phyloP scores from a whole-genome alignment of 2,113 vertebrate genomes.

The Eira barbara region DNA sequence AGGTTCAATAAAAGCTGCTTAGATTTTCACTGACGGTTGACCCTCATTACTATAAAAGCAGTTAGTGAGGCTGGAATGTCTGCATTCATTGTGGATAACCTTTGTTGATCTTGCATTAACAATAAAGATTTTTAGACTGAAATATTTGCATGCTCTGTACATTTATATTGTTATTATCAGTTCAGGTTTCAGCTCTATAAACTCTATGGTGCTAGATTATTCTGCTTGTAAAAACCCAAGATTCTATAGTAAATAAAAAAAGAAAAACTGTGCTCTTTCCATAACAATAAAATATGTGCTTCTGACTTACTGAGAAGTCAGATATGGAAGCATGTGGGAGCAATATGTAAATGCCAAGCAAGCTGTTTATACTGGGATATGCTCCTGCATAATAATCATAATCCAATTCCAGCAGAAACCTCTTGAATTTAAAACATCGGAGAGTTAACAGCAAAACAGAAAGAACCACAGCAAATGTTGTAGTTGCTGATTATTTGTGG shows the following conservation, averaged over 20 bases:
- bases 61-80: slow-evolving; percentile 18
- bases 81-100: neutral
- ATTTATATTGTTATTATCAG: neutral
- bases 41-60: neutral
- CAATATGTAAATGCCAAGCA: slow-evolving; percentile 58
- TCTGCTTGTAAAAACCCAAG: slow-evolving; percentile 47
- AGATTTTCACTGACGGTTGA: neutral
- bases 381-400: slow-evolving; percentile 71
- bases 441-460: slow-evolving; percentile 9
- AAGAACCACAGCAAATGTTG: neutral
- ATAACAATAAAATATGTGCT: slow-evolving; percentile 60
- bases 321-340: slow-evolving; percentile 40
- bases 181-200: neutral
- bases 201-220: neutral
- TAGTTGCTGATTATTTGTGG: slow-evolving; percentile 17
- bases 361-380: slow-evolving; percentile 62
- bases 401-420: slow-evolving; percentile 50
- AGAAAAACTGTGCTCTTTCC: slow-evolving; percentile 47
- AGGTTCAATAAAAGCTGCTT: slow-evolving; percentile 24
- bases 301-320: slow-evolving; percentile 64
- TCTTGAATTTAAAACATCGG: slow-evolving; percentile 51
- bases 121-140: neutral
- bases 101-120: neutral
- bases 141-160: neutral
- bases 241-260: slow-evolving; percentile 62